Conservation (phyloP, 2,797 vertebrate genomes). For the Falco berigora region DNA sequence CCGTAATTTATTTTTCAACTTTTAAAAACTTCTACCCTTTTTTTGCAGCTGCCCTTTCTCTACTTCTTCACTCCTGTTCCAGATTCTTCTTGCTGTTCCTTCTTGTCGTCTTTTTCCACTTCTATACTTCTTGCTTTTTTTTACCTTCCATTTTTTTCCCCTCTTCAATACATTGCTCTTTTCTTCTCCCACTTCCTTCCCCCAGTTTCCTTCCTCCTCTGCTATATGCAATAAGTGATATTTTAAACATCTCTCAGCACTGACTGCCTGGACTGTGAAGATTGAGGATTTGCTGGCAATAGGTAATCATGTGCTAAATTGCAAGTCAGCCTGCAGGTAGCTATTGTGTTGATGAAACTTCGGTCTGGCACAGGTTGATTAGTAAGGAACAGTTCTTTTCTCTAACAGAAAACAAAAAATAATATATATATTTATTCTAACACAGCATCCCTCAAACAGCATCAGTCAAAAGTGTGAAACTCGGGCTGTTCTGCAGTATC, state of each 20-base stretch:
- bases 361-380: neutral
- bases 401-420: neutral
- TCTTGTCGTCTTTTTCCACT: neutral
- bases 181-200: neutral
- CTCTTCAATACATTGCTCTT: neutral
- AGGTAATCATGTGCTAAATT: constrained; percentile 19
- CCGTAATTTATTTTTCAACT: neutral
- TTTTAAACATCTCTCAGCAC: neutral
- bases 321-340: neutral
- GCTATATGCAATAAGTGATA: neutral
- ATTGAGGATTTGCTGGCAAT: neutral
- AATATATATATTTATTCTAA: neutral
- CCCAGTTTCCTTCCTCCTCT: neutral
- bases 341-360: neutral
- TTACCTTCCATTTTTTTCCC: neutral
- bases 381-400: neutral
- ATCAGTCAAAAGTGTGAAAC: neutral
- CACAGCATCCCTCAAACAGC: neutral
- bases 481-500: neutral
- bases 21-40: neutral
- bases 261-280: neutral
- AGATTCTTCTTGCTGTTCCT: neutral
- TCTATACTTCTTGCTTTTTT: neutral
- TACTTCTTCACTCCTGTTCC: neutral
- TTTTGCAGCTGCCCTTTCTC: neutral